Evolutionary conservation across 2,797 vertebrate genomes (phyloP).

Genomic region (Xyrichtys novacula): DNA sequence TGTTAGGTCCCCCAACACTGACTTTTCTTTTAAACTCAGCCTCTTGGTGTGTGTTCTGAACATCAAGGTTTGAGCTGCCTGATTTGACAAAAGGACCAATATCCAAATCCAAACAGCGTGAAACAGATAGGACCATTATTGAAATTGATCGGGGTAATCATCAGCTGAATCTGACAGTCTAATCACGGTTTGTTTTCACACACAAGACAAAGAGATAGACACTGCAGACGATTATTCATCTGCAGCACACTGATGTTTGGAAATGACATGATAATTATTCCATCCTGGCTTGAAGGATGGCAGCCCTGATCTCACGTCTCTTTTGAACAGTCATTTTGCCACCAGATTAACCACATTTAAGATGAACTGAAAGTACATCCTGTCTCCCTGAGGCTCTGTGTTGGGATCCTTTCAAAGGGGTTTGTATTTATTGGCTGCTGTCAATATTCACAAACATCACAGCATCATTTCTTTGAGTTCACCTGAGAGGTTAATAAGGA

Average conservation of each 20-base stretch:
- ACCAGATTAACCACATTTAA: constrained; percentile 43
- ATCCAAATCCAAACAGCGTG: constrained; percentile 57
- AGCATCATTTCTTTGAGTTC: constrained; percentile 11
- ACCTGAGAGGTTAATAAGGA: constrained; percentile 25
- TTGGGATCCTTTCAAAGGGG: constrained; percentile 12
- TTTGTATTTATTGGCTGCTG: constrained; percentile 6
- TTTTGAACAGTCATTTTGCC: constrained; percentile 33
- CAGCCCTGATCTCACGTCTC: constrained; percentile 33
- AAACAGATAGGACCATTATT: constrained; percentile 62
- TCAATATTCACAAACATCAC: constrained; percentile 16
- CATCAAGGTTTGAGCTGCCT: constrained; percentile 38
- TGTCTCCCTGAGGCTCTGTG: constrained; percentile 25
- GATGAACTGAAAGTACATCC: constrained; percentile 32
- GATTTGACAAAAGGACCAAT: constrained; percentile 45
- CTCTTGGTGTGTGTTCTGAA: constrained; percentile 5
- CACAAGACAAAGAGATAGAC: constrained; percentile 33
- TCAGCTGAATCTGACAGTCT: constrained; percentile 62
- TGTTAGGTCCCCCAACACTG: neutral
- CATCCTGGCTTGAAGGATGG: constrained; percentile 53
- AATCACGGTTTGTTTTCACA: constrained; percentile 67
- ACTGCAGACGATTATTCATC: constrained; percentile 53
- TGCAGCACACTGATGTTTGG: constrained; percentile 48
- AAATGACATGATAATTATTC: constrained; percentile 70
- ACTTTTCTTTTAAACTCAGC: constrained; percentile 20
- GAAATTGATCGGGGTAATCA: constrained; percentile 67